phyloP scores from a whole-genome alignment of 2,113 vertebrate species.

The Peromyscus maniculatus region DNA sequence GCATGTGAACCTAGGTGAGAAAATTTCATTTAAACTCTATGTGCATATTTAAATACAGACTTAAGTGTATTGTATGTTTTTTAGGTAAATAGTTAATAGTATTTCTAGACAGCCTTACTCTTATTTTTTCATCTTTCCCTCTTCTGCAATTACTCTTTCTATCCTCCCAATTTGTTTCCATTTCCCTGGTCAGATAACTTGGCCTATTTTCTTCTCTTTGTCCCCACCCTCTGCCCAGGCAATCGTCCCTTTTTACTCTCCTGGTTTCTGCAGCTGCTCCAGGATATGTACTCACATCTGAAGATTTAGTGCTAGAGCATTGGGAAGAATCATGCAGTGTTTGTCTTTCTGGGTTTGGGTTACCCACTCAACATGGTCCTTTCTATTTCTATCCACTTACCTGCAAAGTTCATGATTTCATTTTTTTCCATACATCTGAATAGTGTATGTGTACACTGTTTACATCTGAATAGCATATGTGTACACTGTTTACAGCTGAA shows the following conservation, averaged over 20 bases:
- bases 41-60: not conserved
- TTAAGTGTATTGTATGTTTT: no score
- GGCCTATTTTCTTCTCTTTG: not conserved
- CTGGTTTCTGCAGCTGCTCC: not conserved
- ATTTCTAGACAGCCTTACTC: not conserved
- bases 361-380: not conserved
- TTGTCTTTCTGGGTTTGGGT: not conserved
- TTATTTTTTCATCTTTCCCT: not conserved
- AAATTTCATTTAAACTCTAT: not conserved
- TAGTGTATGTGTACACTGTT: not conserved
- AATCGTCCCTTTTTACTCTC: not conserved
- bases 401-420: not conserved
- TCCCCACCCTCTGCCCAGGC: not conserved
- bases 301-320: not conserved
- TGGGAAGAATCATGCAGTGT: not conserved
- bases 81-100: not conserved
- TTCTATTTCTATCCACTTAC: not conserved
- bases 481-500: not conserved
- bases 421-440: not conserved
- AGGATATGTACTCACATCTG: not conserved
- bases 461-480: not conserved
- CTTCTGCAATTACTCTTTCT: not conserved
- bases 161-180: not conserved
- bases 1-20: not conserved
- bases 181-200: not conserved